These are phyloP conservation scores for Drosophila tani DNA, from an alignment of 1,140 invertebrate species.

Conservation along the genomic window DNA sequence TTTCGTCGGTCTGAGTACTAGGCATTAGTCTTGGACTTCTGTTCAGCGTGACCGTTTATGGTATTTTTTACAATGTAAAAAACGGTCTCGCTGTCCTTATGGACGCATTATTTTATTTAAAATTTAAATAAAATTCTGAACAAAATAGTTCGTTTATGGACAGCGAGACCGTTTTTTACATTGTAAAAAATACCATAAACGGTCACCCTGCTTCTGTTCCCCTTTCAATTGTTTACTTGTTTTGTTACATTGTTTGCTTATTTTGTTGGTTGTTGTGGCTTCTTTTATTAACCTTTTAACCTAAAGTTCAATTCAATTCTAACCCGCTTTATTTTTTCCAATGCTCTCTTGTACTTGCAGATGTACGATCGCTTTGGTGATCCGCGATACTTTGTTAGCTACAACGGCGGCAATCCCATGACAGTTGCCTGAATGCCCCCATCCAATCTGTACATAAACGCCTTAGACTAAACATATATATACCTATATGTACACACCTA, in stretches of 20 bases:
- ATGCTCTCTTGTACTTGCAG: slow-evolving; percentile 67
- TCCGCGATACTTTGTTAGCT: slow-evolving; percentile 81
- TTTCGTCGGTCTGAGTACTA: too few relatives aligned
- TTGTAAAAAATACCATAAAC: too few relatives aligned
- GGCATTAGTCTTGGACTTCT: slow-evolving; percentile 4
- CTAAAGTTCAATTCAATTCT: not conserved
- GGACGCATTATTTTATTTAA: too few relatives aligned
- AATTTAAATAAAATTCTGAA: too few relatives aligned
- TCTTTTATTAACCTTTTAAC: slow-evolving; percentile 13
- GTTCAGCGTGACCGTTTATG: too few relatives aligned
- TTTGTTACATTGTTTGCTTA: slow-evolving; percentile 36
- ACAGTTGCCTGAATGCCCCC: slow-evolving; percentile 69
- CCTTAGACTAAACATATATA: slow-evolving; percentile 30
- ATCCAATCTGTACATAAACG: slow-evolving; percentile 58
- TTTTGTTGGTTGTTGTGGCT: slow-evolving; percentile 53
- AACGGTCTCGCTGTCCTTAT: too few relatives aligned
- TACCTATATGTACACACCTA: slow-evolving; percentile 11
- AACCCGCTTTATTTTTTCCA: slow-evolving; percentile 7
- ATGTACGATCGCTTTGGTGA: slow-evolving; percentile 81
- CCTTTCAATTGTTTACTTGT: slow-evolving; percentile 1
- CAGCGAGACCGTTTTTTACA: too few relatives aligned
- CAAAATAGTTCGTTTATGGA: too few relatives aligned
- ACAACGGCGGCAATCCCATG: slow-evolving; percentile 79
- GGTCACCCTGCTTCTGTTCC: too few relatives aligned
- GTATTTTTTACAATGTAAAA: too few relatives aligned